Percentiles rank a stretch among this genome's conserved stretches.
Conservation (phyloP, 2,888 invertebrate species). For the Lamellibrachia satsuma region DNA sequence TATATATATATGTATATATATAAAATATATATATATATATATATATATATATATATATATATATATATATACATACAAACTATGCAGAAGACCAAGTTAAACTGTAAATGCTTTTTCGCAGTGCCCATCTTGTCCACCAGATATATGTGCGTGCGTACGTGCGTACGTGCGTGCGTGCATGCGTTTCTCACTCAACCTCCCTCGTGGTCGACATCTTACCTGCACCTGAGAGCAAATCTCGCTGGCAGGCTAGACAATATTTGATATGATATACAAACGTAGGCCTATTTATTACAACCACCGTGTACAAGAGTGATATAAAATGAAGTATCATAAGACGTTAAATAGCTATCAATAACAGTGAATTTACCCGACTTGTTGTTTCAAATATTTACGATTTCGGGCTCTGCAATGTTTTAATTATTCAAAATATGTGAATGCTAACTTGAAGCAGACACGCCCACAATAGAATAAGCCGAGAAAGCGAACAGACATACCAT, state of each 20-base stretch:
- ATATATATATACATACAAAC: background rate
- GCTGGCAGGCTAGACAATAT: no score
- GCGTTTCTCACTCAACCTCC: background rate
- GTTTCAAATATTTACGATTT: no score
- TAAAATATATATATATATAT: conserved; percentile 18
- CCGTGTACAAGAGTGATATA: no score
- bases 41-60: conserved; percentile 14
- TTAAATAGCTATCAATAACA: no score
- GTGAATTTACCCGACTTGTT: no score
- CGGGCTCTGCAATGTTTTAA: background rate
- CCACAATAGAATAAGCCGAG: background rate
- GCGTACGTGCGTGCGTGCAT: background rate
- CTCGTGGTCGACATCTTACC: no score
- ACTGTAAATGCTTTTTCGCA: background rate
- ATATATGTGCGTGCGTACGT: background rate
- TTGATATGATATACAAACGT: no score
- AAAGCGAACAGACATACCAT: background rate
- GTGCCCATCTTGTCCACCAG: background rate
- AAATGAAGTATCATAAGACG: no score
- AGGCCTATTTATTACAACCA: no score
- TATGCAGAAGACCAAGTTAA: background rate
- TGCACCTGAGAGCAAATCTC: no score
- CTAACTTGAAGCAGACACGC: background rate
- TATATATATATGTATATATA: background rate
- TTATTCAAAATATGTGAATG: background rate